Base-by-base conservation (phyloP, 1,140 invertebrate genomes). In the Zaprionus tsacasi region DNA sequence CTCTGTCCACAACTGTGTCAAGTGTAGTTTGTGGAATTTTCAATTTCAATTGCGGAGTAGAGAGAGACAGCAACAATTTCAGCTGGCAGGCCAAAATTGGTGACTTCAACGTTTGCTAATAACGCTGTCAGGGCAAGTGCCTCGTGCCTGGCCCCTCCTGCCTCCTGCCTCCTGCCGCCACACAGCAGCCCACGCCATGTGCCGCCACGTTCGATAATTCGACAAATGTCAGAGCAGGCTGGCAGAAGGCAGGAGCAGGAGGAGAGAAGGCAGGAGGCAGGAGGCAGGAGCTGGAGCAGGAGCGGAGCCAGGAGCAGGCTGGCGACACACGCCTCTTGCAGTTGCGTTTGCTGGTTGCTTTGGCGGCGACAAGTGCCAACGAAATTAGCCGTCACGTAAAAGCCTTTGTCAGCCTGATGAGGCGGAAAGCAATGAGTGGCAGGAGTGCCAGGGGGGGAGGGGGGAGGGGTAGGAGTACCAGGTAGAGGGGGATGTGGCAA, bases 331-430 rank as follows among this genome's bases (percentile, higher is more conserved):
- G 40, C 40, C 40, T 15, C 40, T 3, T 45, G 8, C 35, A 25
- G 36, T 11, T n/a, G 12, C 17, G 15, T 58, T 56, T 17, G 17
- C 54, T 35, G 30, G 40, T 6, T 43, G 30, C 36, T 54, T 45
- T 35, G 27, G 40, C 54, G 54, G 12, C 43, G 64, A 33, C 35
- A 55, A 61, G 74, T 58, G 43, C 58, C 67, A 76, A 83, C 48
- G 66, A 80, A 82, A 76, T 83, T 83, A 56, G 30, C 64, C 55
- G 64, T 63, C 55, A 79, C 74, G 68, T 69, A 21, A 50, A 50
- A 50, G 11, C 45, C 45, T 50, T 50, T 50, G 45, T 50, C 45
- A 50, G 17, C 17, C 45, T 21, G 45, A 50, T 50, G 45, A 21
- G 45, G 45, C 45, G 45, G 45, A 50, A 45, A 50, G 45, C 45